Conservation (phyloP, 1,140 invertebrate genomes). For the Aphis craccivora region DNA sequence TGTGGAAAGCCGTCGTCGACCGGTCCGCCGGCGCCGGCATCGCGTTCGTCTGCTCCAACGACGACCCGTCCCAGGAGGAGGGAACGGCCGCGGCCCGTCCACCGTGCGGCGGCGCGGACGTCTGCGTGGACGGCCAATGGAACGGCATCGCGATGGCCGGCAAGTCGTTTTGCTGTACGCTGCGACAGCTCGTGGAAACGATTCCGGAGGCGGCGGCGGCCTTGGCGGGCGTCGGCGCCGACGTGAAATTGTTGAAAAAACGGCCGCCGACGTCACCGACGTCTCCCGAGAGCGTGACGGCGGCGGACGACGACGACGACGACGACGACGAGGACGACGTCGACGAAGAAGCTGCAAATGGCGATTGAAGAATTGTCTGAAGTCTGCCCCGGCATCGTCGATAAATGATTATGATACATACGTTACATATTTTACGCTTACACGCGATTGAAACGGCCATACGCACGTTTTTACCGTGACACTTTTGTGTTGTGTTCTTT, state of each 20-base stretch:
- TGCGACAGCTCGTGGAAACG: neutral
- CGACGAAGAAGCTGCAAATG: too few relatives aligned
- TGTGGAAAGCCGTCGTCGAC: neutral
- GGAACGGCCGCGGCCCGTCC: too few relatives aligned
- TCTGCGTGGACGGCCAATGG: neutral
- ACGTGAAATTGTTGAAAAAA: neutral
- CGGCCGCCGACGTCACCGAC: too few relatives aligned
- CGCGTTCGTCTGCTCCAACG: neutral
- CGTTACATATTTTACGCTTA: too few relatives aligned
- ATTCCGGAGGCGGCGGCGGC: neutral
- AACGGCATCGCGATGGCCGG: too few relatives aligned
- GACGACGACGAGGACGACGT: too few relatives aligned
- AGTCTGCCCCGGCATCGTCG: neutral
- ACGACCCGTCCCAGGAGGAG: neutral
- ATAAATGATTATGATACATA: too few relatives aligned
- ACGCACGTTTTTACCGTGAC: too few relatives aligned
- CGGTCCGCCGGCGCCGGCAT: neutral
- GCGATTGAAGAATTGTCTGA: neutral
- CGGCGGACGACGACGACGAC: too few relatives aligned
- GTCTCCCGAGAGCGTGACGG: neutral
- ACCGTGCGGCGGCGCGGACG: neutral
- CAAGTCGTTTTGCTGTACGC: neutral
- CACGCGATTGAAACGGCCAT: too few relatives aligned
- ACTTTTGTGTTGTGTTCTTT: too few relatives aligned
- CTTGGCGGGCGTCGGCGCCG: too few relatives aligned